phyloP scores from a whole-genome alignment of 2,797 vertebrate genomes.

The Psittacula echo region DNA sequence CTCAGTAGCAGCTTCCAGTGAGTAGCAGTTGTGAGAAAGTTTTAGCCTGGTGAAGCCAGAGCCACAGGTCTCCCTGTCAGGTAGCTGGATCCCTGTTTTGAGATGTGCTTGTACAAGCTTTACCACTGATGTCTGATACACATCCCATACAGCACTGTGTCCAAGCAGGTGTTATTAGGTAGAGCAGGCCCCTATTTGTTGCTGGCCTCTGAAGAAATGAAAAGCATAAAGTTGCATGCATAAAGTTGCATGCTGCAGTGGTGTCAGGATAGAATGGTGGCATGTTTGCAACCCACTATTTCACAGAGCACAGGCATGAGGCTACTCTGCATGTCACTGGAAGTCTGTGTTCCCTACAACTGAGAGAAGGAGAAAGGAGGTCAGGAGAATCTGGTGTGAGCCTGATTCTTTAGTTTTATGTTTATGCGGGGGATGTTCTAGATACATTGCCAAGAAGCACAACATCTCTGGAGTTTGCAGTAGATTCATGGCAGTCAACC shows the following conservation, averaged over 20 bases:
- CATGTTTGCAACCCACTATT: neutral
- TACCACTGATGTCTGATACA: neutral
- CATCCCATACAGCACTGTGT: neutral
- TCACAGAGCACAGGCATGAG: neutral
- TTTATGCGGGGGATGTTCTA: neutral
- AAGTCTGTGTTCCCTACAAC: neutral
- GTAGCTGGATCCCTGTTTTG: neutral
- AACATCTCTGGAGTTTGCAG: neutral
- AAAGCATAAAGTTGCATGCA: neutral
- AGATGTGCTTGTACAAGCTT: neutral
- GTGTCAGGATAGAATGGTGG: neutral
- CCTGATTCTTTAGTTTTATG: neutral
- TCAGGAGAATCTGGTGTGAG: neutral
- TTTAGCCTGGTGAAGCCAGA: neutral
- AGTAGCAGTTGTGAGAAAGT: neutral
- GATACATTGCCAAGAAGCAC: neutral
- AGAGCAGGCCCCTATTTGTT: neutral
- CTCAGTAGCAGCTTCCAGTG: neutral
- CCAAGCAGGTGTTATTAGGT: neutral
- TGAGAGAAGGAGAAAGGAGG: neutral
- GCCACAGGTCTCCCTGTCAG: neutral
- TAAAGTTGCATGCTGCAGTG: neutral
- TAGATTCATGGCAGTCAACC: neutral
- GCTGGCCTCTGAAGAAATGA: fast-evolving
- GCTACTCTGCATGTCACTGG: neutral